These are phyloP conservation scores for Tragelaphus imberbis DNA, from an alignment of 2,113 vertebrate genomes.

Conservation along the genomic window DNA sequence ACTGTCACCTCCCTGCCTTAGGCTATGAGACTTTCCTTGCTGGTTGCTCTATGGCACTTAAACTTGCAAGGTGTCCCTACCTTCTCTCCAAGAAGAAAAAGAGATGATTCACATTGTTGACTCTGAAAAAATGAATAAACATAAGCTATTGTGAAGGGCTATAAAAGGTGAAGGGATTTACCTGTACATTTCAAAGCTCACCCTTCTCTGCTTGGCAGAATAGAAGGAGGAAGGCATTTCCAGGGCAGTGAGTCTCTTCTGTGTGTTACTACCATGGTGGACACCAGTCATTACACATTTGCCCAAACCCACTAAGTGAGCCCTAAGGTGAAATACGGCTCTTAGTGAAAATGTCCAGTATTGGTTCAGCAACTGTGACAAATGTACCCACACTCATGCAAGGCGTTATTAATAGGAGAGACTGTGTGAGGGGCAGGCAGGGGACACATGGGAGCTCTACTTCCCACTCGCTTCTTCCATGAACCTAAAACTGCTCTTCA, in stretches of 20 bases:
- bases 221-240: neutral
- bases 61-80: neutral
- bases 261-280: neutral
- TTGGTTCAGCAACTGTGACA: neutral
- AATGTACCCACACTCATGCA: neutral
- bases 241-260: neutral
- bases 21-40: neutral
- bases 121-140: neutral
- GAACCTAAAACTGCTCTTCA: neutral
- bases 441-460: no score
- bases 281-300: neutral
- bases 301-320: neutral
- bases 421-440: accelerated
- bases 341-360: neutral
- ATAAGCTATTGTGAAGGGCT: neutral
- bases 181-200: neutral
- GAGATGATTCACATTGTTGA: neutral
- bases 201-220: neutral
- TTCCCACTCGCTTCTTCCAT: neutral
- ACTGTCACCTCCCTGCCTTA: accelerated
- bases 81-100: neutral
- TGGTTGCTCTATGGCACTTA: neutral
- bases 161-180: neutral
- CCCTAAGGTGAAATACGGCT: neutral
- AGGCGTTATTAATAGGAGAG: neutral